These are phyloP conservation scores for Urocyon cinereoargenteus DNA, from an alignment of 2,797 vertebrate genomes.

Conservation along the genomic window DNA sequence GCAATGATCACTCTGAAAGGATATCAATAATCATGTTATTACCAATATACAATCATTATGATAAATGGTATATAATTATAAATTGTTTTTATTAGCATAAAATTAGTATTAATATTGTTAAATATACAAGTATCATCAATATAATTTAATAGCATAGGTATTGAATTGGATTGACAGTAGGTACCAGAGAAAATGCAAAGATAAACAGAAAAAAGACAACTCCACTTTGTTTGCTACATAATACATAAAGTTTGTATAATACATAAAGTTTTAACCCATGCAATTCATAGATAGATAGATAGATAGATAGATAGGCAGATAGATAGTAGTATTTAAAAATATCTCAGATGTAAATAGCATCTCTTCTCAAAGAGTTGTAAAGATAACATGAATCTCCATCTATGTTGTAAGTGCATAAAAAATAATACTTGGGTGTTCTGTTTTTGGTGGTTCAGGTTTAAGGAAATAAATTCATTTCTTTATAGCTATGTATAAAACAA, in stretches of 20 bases:
- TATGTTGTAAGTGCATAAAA: neutral
- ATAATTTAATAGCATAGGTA: neutral
- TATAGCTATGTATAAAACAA: neutral
- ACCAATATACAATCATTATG: neutral
- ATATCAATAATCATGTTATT: neutral
- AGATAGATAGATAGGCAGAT: no score
- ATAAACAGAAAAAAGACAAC: neutral
- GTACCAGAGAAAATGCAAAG: neutral
- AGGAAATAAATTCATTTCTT: neutral
- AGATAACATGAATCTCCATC: neutral
- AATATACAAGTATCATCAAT: neutral
- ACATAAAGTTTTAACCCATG: neutral
- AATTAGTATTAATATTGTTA: neutral
- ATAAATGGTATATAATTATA: neutral
- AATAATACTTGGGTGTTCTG: neutral
- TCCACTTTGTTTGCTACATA: neutral
- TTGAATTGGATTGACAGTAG: neutral
- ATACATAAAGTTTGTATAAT: neutral
- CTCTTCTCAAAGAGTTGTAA: neutral
- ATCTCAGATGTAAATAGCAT: neutral
- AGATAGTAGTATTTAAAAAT: neutral
- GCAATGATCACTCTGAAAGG: neutral
- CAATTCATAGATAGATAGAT: neutral
- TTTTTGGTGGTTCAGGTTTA: neutral
- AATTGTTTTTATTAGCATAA: neutral